A percentile compares a stretch with the other conserved stretches of the same genome.
phyloP scores from a whole-genome alignment of 2,888 invertebrate species.

The Melanophora roralis region DNA sequence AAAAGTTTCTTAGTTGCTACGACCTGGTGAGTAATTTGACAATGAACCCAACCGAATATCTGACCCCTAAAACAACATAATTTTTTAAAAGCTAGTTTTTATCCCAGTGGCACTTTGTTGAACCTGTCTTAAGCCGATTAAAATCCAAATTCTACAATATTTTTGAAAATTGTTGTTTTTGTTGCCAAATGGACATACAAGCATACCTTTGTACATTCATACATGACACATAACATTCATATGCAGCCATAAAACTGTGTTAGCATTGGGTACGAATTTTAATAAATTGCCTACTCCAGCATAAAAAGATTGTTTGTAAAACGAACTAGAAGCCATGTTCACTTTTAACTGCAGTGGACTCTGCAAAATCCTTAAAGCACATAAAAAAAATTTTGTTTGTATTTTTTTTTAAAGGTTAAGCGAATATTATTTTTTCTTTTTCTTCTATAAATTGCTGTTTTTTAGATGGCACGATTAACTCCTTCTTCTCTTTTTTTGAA shows the following conservation, averaged over 20 bases:
- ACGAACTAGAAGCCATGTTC: constrained; percentile 23
- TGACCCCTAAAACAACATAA: not conserved
- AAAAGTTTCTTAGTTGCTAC: too few relatives aligned
- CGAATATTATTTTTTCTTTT: constrained; percentile 1
- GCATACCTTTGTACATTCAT: too few relatives aligned
- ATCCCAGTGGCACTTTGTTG: constrained; percentile 10
- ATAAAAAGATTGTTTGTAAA: constrained; percentile 14
- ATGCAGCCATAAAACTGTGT: not conserved
- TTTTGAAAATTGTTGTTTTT: not conserved
- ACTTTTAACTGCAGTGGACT: not conserved
- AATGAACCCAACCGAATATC: not conserved
- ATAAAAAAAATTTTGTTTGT: not conserved
- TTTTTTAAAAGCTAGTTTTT: constrained; percentile 6
- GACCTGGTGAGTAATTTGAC: too few relatives aligned
- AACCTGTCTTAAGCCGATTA: constrained; percentile 33
- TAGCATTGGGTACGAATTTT: constrained; percentile 9
- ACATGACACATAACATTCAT: too few relatives aligned
- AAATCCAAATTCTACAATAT: not conserved
- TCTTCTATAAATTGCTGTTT: not conserved
- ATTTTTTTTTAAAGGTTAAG: constrained; percentile 26
- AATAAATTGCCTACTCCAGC: constrained; percentile 38
- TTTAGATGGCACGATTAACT: not conserved
- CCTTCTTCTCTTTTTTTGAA: not conserved
- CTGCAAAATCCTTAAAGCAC: not conserved
- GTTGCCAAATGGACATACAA: too few relatives aligned